Percentiles rank a stretch among this genome's conserved stretches.
Conservation (phyloP, 2,888 invertebrate species). For the Melanostoma scalare region DNA sequence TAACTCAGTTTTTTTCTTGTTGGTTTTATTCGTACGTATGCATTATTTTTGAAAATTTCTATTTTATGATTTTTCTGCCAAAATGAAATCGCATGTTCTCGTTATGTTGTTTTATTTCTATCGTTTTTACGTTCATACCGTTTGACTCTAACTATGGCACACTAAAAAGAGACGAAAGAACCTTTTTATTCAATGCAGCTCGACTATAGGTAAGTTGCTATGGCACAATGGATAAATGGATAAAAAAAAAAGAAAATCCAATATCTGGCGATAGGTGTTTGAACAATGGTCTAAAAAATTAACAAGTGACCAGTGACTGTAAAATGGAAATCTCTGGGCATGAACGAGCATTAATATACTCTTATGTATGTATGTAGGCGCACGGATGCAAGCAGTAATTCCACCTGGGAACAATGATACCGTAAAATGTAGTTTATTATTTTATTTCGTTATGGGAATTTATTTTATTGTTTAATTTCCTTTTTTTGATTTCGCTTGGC, state of each 20-base stretch:
- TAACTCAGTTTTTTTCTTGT: neutral
- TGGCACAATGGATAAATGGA: slow-evolving; percentile 40
- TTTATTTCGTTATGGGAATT: slow-evolving; percentile 43
- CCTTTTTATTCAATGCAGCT: slow-evolving; percentile 28
- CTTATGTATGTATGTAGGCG: too few relatives aligned
- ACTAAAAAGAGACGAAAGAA: slow-evolving; percentile 1
- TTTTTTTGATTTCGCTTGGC: slow-evolving; percentile 4
- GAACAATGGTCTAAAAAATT: slow-evolving; percentile 36
- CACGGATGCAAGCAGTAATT: slow-evolving; percentile 31
- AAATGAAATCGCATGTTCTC: slow-evolving; percentile 59
- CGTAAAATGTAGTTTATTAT: slow-evolving; percentile 60
- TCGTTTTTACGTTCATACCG: slow-evolving; percentile 35
- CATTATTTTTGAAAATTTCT: slow-evolving; percentile 27
- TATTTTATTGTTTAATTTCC: slow-evolving; percentile 22
- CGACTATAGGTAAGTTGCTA: slow-evolving; percentile 31
- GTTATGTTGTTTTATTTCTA: slow-evolving; percentile 57
- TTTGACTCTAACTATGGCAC: neutral
- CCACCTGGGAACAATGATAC: slow-evolving; percentile 60
- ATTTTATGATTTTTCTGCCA: slow-evolving; percentile 47
- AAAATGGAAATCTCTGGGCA: slow-evolving; percentile 48
- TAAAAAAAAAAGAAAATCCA: slow-evolving; percentile 11
- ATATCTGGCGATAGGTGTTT: slow-evolving; percentile 50
- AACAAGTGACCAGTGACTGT: slow-evolving; percentile 11
- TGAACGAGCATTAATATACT: slow-evolving; percentile 24
- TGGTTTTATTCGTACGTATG: neutral